Percentiles rank a stretch among this genome's conserved stretches.
Conservation (phyloP, 2,113 vertebrate species). For the Suncus etruscus region DNA sequence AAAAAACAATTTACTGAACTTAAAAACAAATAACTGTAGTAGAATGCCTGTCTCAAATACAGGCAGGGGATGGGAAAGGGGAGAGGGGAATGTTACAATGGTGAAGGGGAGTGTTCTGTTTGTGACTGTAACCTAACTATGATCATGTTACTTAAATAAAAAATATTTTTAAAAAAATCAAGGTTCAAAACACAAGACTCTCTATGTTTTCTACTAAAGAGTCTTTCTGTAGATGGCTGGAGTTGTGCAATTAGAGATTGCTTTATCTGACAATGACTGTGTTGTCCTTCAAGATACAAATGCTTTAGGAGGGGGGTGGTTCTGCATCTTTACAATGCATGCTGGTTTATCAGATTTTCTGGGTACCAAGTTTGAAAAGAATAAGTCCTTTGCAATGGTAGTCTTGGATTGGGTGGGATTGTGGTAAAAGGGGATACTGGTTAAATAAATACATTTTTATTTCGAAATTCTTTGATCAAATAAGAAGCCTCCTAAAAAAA, state of each 20-base stretch:
- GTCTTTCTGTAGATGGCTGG: background rate
- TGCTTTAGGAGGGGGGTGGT: background rate
- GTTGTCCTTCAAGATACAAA: background rate
- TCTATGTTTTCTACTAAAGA: background rate
- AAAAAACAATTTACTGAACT: too few species aligned
- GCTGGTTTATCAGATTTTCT: background rate
- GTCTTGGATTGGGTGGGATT: background rate
- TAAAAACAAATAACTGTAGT: too few species aligned
- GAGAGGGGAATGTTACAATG: too few species aligned
- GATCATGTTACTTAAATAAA: too few species aligned
- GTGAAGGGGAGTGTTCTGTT: too few species aligned
- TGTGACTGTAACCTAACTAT: too few species aligned
- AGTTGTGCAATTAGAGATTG: background rate
- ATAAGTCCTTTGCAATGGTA: background rate
- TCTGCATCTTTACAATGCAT: background rate
- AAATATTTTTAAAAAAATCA: too few species aligned
- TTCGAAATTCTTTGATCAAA: background rate
- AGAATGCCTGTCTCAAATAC: too few species aligned
- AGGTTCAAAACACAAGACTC: conserved; percentile 12
- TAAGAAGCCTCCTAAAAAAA: background rate
- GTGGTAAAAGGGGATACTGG: background rate
- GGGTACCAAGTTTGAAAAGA: background rate
- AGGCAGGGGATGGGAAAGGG: too few species aligned
- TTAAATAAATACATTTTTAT: conserved; percentile 21
- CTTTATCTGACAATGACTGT: background rate